Conservation (phyloP, 2,888 invertebrate genomes). For the Willowsia nigromaculata region DNA sequence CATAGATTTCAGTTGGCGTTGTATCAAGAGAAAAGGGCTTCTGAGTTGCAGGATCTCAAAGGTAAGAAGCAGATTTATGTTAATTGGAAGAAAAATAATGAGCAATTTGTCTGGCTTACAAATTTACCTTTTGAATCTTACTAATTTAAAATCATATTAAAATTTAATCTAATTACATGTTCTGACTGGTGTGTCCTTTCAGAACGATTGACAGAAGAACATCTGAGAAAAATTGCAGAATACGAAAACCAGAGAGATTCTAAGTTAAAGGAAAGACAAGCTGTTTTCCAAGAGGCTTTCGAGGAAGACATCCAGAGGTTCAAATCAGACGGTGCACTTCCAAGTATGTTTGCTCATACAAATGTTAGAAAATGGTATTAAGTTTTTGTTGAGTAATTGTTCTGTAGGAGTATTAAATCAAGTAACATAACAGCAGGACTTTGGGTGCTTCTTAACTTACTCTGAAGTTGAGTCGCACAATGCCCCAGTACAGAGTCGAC, state of each 20-base stretch:
- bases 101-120: too few relatives aligned
- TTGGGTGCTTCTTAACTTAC: too few relatives aligned
- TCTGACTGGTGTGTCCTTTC: constrained; percentile 72
- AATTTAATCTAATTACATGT: background rate
- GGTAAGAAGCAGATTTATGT: constrained; percentile 81
- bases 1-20: constrained; percentile 87
- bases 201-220: constrained; percentile 83
- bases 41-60: constrained; percentile 82
- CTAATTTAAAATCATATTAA: background rate
- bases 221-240: constrained; percentile 83
- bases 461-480: background rate
- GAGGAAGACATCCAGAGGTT: constrained; percentile 85
- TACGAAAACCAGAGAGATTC: constrained; percentile 83
- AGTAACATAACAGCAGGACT: background rate
- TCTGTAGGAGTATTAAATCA: too few relatives aligned
- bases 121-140: too few relatives aligned
- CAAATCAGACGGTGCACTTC: constrained; percentile 84
- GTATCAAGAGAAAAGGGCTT: constrained; percentile 87
- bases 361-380: background rate
- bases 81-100: too few relatives aligned
- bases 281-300: constrained; percentile 87
- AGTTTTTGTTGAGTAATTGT: too few relatives aligned
- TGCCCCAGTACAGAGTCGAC: background rate
- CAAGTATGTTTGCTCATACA: too few relatives aligned
- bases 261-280: constrained; percentile 85